A percentile compares a stretch with the other conserved stretches of the same genome.
Evolutionary conservation across 2,888 invertebrate genomes (phyloP).

Genomic region (Yponomeuta sedellus): DNA sequence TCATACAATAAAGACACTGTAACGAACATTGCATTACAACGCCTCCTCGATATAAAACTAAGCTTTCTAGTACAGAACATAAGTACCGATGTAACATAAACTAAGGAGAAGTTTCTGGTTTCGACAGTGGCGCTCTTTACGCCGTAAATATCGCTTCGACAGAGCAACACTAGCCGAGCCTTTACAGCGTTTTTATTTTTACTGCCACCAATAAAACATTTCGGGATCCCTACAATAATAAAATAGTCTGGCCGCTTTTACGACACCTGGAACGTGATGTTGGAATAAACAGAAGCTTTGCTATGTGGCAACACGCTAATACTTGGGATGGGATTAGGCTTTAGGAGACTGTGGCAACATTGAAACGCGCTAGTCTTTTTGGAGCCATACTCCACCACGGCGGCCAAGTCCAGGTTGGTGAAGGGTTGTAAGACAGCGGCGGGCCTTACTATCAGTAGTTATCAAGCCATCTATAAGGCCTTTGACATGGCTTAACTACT

Average conservation of each 20-base stretch:
- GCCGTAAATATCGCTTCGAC: constrained; percentile 46
- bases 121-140: neutral
- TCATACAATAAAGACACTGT: neutral
- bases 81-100: neutral
- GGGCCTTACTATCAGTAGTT: too few species aligned
- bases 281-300: neutral
- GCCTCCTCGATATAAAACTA: neutral
- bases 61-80: neutral
- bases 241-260: constrained; percentile 61
- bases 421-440: too few species aligned
- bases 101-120: neutral
- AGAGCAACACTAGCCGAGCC: constrained; percentile 55
- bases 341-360: too few species aligned
- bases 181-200: constrained; percentile 66
- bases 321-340: too few species aligned
- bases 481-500: too few species aligned
- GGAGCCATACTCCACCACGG: too few species aligned
- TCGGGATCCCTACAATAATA: constrained; percentile 48
- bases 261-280: constrained; percentile 48
- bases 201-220: constrained; percentile 64
- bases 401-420: too few species aligned
- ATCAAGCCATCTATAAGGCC: too few species aligned
- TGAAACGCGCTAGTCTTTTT: too few species aligned
- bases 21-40: constrained; percentile 7
- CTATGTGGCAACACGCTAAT: too few species aligned